Evolutionary conservation across 92 coral and sea anemone species (phyloP), one percentile per base, ranked within the genome.

Genomic region (Epizoanthus illoricatus): DNA sequence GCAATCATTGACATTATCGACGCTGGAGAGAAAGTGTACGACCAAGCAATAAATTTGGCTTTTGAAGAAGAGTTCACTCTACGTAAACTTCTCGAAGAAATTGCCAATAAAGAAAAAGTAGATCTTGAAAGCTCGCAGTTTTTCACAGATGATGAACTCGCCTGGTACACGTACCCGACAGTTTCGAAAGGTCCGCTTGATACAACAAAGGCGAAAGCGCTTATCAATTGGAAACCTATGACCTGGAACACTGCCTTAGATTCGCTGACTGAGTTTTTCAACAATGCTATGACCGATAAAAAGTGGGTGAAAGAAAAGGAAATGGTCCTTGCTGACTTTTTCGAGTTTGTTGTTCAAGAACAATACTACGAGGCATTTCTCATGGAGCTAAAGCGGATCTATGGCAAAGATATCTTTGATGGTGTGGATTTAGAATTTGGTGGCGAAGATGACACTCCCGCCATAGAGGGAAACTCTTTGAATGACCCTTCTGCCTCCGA

Each of bases 81-180:
- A 54, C 90, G 84, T 72, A 81, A 88, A 16, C 84, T 97, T 49
- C 85, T 97, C 41, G 84, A 85, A 84, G 91, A 86, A 43, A 94
- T 97, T 40, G 98, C 94, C 13, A 81, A 81, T 16, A 84, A 97
- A 24, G 72, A 91, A 54, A 73, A 72, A 1, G 74, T 94, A 58
- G 89, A 87, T 39, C 80, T 87, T n/a, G 90, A 91, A 7, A 61
- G 86, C 6, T 86, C 88, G 17, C 87, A 87, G 65, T 94, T 88
- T 56, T 72, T 88, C 12, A 86, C 92, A 2, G 92, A 97, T 39
- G 90, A 97, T 43, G 92, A 97, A 0, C 70, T 87, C 28, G 91
- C 99, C 21, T 97, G 99, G 99, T 93, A 93, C 54, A 86, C 94
- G 4, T 93, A 93, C 74, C 99, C 99, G 9, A 92, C 97, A 1